phyloP scores from a whole-genome alignment of 2,113 vertebrate genomes.

The Eurypyga helias region DNA sequence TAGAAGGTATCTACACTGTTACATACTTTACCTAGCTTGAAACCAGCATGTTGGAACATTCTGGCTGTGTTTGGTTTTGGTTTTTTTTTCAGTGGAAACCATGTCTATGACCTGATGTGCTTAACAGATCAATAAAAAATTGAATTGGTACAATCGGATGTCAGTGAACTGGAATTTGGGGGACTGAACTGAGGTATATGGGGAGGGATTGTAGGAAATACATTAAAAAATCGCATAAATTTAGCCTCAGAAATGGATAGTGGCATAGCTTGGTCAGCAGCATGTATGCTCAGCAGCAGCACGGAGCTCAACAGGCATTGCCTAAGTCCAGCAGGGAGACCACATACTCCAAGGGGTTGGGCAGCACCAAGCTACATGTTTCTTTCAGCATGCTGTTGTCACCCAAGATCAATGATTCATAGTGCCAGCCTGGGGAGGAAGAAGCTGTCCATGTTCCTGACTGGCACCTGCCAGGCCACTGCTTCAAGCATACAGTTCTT shows the following conservation, averaged over 20 bases:
- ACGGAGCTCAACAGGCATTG: not conserved
- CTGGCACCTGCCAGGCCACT: not conserved
- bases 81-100: not conserved
- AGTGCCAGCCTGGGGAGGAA: not conserved
- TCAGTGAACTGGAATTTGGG: not conserved
- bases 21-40: not conserved
- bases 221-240: not conserved
- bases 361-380: not conserved
- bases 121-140: not conserved
- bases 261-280: not conserved
- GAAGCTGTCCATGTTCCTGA: not conserved
- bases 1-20: not conserved
- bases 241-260: not conserved
- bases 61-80: not conserved
- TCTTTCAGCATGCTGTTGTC: not conserved
- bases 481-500: not conserved
- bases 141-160: accelerated
- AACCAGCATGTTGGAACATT: not conserved
- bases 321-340: not conserved
- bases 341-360: not conserved
- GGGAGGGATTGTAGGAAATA: not conserved
- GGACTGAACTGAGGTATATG: not conserved
- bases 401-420: not conserved
- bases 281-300: not conserved
- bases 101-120: not conserved